Evolutionary conservation across 2,797 vertebrate genomes (phyloP), one percentile per base, ranked within the genome.

Genomic region (Ceryle rudis): DNA sequence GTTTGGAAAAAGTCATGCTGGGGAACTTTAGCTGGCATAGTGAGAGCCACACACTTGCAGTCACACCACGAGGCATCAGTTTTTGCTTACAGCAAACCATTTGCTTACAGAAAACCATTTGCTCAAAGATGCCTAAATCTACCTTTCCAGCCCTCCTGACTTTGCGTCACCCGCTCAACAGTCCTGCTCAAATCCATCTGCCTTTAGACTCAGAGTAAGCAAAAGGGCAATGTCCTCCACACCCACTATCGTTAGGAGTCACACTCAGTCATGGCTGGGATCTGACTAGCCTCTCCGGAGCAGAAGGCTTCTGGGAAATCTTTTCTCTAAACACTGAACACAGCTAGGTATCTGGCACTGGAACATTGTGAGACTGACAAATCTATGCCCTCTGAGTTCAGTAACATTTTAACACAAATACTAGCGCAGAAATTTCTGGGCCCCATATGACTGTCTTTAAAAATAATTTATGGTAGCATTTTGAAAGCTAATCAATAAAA

Each of bases 351-450:
- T 20, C 33, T 71, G 60, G 33, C 71, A 69, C 12, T 26, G 49
- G 29, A 71, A 20, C 16, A 35, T 23, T 3, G 3, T 39, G 54
- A 92, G 83, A 96, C 80, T 69, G 91, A 93, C 91, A 96, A 94
- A 96, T 87, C 35, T 85, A 91, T 75, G 66, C 72, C 89, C 85
- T 95, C 90, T 90, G 89, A 87, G 92, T 95, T 97, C 89, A 95
- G 88, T 81, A 89, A 92, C 51, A 77, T 93, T 97, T 97, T 91
- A 86, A 96, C 90, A 82, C 28, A 25, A 97, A 96, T 83, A 94
- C 81, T 74, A 64, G 42, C 0, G 0, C 39, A 90, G 86, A 90
- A 95, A 83, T 85, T 91, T 93, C 29, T 19, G 83, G 88, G 80
- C 46, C 77, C 39, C 80, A 44, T 90, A 70, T 96, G 87, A 83